Evolutionary conservation across 2,888 invertebrate genomes (phyloP), one percentile per base, ranked within the genome.

Genomic region (Agapetus fuscipes): DNA sequence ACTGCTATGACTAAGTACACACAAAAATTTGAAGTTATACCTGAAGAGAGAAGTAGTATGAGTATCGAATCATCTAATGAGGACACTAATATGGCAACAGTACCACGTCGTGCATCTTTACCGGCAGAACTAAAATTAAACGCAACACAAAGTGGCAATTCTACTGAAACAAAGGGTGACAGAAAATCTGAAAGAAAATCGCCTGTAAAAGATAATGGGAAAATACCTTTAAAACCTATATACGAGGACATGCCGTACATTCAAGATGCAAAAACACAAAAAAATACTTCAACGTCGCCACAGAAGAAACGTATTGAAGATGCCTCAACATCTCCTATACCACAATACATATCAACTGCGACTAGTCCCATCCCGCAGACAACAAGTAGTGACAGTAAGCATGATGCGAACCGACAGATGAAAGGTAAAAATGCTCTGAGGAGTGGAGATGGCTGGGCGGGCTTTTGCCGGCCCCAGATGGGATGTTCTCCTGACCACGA

Each of bases 21-120:
- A 27, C 66, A 66, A 38, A 60, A 62, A 25, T 73, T 72, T 52
- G 72, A 74, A 49, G 70, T 67, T 3, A 75, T 75, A 45, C 74
- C 74, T 11, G 74, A 76, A 54, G 75, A 76, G 53, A 62, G 64
- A 45, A 64, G 66, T 52, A 65, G 66, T 48, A 53, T 65, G 37
- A 68, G 71, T 43, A 48, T 66, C 15, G 71, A 71, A 29, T 67
- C 71, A 2, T 62, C 67, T 11, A 56, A 54, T 35, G 68, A 67
- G 17, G 62, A 64, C 30, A 50, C 52, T 16, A 51, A 63, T 30
- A 50, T 32, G 6, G 29, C 27, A 3, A 45, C 51, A 32, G 50
- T 54, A 38, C 54, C 49, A 33, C 52, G 59, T 40, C 50, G 60
- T 46, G 55, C 50, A 26, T 62, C 54, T 33, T 59, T 54, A 17